Evolutionary conservation across 1,140 invertebrate species (phyloP), one percentile per base, ranked within the genome.

Genomic region (Papilio polyxenes): DNA sequence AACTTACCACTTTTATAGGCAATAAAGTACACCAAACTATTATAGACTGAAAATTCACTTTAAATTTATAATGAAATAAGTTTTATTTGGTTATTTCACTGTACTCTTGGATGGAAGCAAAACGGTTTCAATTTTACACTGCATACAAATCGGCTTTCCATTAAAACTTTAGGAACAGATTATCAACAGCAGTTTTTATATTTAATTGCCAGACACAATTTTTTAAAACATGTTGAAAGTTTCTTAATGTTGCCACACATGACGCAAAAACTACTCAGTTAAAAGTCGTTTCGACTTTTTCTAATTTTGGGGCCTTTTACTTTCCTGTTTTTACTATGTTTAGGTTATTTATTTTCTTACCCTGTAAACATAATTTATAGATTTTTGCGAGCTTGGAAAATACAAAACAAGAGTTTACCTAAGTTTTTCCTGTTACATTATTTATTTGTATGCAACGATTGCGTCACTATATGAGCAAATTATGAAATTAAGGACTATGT

Each of bases 41-140:
- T 72, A 6, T 0, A 72, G 13, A 72, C 11, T 72, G 65, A 37
- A 13, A 65, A 15, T 13, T 23, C 65, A 72, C 65, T 72, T 31
- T 37, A 72, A 72, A 72, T 72, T 72, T 72, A 40, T 5, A 72
- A 31, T 65, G 23, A 65, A 65, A 31, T 7, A 31, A 11, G 31
- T 1, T 59, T n/a, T 72, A 13, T 15, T 65, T 65, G 31, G 15
- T 72, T 72, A 72, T 37, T 72, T 72, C 65, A 72, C 65, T 72
- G 1, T 72, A 72, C 31, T 40, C 65, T 72, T 72, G 13, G 65
- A 72, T 72, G 8, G 13, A 72, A 37, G 65, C 65, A 72, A 72
- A 72, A 72, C 65, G 65, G 65, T 72, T 72, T 72, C 65, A 72
- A 72, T 72, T 37, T 72, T 72, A 72, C 65, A 72, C 3, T 72